Percentiles rank a stretch among this genome's conserved stretches.
Conservation (phyloP, 1,140 invertebrate species). For the Bathynomus jamesi region DNA sequence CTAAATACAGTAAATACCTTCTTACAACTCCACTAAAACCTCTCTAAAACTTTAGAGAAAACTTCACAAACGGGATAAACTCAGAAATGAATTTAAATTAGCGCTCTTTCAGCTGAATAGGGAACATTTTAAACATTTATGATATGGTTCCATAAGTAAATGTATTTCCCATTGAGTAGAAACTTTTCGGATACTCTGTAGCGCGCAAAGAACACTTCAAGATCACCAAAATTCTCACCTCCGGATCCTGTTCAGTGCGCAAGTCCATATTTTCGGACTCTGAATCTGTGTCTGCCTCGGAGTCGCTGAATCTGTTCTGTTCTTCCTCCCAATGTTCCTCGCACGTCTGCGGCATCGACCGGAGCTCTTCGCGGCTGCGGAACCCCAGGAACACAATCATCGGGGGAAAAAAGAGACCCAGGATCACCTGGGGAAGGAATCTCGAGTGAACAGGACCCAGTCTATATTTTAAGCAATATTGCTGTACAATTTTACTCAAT, state of each 20-base stretch:
- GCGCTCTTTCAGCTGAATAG: background rate
- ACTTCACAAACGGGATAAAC: too few relatives aligned
- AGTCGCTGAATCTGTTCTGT: constrained; percentile 18
- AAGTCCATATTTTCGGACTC: constrained; percentile 28
- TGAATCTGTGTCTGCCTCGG: constrained; percentile 27
- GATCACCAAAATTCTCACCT: constrained; percentile 17
- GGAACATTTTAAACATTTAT: too few relatives aligned
- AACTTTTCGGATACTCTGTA: background rate
- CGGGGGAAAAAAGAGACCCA: constrained; percentile 78
- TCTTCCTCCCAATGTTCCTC: constrained; percentile 66
- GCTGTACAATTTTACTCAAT: too few relatives aligned
- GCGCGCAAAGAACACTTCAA: background rate
- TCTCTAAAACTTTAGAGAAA: too few relatives aligned
- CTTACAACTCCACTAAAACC: too few relatives aligned
- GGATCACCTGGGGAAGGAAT: constrained; percentile 63
- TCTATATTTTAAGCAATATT: too few relatives aligned
- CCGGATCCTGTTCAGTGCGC: constrained; percentile 29
- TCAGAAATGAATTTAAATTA: background rate
- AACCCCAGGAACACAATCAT: constrained; percentile 86
- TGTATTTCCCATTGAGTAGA: too few relatives aligned
- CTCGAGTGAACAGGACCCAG: too few relatives aligned
- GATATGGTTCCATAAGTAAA: too few relatives aligned
- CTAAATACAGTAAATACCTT: too few relatives aligned
- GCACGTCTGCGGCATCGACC: constrained; percentile 92
- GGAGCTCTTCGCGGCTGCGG: constrained; percentile 90